These are phyloP conservation scores for Electrona antarctica DNA, from an alignment of 2,113 vertebrate species.

Conservation along the genomic window DNA sequence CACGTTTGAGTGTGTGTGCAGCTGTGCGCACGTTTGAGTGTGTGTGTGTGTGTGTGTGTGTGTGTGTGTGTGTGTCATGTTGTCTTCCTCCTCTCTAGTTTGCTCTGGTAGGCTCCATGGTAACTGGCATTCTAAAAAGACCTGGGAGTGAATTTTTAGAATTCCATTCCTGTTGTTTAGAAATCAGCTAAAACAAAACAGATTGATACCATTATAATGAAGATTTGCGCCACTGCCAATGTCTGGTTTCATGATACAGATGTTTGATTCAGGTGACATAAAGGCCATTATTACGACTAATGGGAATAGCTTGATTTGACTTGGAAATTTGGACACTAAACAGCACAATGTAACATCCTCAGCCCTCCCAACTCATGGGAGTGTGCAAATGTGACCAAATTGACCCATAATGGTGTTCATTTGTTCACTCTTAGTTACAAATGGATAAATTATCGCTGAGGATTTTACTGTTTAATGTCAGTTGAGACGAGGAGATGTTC, in stretches of 20 bases:
- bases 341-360: no score
- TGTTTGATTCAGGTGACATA: conserved; percentile 46
- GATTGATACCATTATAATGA: conserved; percentile 7
- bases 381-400: no score
- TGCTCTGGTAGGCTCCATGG: conserved; percentile 70
- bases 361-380: no score
- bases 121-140: conserved; percentile 72
- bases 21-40: no score
- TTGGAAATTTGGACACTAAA: no score
- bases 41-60: background rate
- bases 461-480: no score
- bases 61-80: conserved; percentile 36
- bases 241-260: conserved; percentile 70
- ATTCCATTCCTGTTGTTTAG: conserved; percentile 74
- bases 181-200: background rate
- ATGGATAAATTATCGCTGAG: no score
- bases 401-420: no score
- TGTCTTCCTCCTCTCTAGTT: conserved; percentile 62
- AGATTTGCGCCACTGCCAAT: background rate
- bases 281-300: background rate
- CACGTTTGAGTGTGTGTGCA: no score
- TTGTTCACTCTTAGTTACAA: no score
- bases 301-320: background rate
- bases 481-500: background rate
- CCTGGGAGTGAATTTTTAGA: conserved; percentile 71